Conservation (phyloP, 2,797 vertebrate species). For the Acrossocheilus wenchowensis region DNA sequence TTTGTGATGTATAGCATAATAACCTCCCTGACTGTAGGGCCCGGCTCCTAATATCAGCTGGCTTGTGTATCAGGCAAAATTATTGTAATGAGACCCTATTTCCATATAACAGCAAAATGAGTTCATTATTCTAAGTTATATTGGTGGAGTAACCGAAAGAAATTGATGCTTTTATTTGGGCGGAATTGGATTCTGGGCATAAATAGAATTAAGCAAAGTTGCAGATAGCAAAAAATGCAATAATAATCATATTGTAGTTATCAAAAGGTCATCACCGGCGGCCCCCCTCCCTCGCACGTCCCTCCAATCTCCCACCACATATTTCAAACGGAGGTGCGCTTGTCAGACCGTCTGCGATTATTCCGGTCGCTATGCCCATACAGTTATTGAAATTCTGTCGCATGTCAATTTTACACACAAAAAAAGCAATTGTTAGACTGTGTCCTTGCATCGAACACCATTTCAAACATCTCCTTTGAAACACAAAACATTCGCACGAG, state of each 20-base stretch:
- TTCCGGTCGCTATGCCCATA: slow-evolving; percentile 51
- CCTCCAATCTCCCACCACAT: slow-evolving; percentile 62
- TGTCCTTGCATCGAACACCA: slow-evolving; percentile 49
- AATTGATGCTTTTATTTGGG: slow-evolving; percentile 83
- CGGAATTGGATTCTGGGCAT: slow-evolving; percentile 79
- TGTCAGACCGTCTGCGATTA: slow-evolving; percentile 54
- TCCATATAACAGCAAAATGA: slow-evolving; percentile 87
- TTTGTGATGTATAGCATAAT: slow-evolving; percentile 89
- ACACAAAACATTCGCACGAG: slow-evolving; percentile 17
- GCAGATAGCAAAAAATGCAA: slow-evolving; percentile 75
- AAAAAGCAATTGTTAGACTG: slow-evolving; percentile 53
- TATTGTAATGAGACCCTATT: slow-evolving; percentile 88
- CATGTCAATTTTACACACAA: slow-evolving; percentile 37
- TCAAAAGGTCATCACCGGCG: slow-evolving; percentile 74
- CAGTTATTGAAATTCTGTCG: slow-evolving; percentile 59
- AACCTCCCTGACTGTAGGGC: slow-evolving; percentile 84
- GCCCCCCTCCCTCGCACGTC: slow-evolving; percentile 48
- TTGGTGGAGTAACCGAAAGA: slow-evolving; percentile 80
- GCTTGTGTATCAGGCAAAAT: slow-evolving; percentile 83
- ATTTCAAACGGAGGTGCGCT: slow-evolving; percentile 62
- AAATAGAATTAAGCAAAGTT: slow-evolving; percentile 81
- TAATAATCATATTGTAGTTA: slow-evolving; percentile 80
- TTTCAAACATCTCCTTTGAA: slow-evolving; percentile 52
- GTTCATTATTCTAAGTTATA: slow-evolving; percentile 87
- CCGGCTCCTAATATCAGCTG: slow-evolving; percentile 83